These are phyloP conservation scores for Chaetodon trifascialis DNA, from an alignment of 2,113 vertebrate species.

Conservation along the genomic window DNA sequence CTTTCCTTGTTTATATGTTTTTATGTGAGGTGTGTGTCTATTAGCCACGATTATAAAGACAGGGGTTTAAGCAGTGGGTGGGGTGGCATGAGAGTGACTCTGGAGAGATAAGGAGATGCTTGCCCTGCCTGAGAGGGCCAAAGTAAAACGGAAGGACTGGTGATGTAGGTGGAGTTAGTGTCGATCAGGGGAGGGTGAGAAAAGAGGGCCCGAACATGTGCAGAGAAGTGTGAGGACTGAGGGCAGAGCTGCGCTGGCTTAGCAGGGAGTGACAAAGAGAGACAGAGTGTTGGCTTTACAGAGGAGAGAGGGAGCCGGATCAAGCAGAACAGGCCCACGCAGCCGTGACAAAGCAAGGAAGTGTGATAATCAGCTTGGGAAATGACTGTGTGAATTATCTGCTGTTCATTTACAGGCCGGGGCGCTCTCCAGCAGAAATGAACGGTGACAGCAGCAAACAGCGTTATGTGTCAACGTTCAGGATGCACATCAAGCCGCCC, in stretches of 20 bases:
- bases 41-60: constrained; percentile 20
- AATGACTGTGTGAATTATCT: constrained; percentile 70
- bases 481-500: constrained; percentile 70
- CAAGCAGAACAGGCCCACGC: neutral
- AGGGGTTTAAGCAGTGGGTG: constrained; percentile 16
- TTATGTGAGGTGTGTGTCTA: constrained; percentile 29
- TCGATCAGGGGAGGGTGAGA: constrained; percentile 53
- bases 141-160: constrained; percentile 36
- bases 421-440: constrained; percentile 54
- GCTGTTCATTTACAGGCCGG: neutral
- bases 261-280: neutral
- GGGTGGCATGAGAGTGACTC: neutral
- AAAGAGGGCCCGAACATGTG: constrained; percentile 23
- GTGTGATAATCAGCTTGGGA: constrained; percentile 67
- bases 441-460: constrained; percentile 59
- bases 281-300: constrained; percentile 13
- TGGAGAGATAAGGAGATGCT: constrained; percentile 39
- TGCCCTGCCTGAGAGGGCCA: neutral
- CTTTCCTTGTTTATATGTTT: constrained; percentile 40
- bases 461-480: constrained; percentile 82
- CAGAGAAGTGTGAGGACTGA: constrained; percentile 41
- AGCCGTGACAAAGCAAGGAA: constrained; percentile 62
- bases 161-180: constrained; percentile 70
- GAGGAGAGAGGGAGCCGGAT: constrained; percentile 8
- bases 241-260: constrained; percentile 26